Conservation (phyloP, 2,113 vertebrate genomes). For the Sturnus vulgaris region DNA sequence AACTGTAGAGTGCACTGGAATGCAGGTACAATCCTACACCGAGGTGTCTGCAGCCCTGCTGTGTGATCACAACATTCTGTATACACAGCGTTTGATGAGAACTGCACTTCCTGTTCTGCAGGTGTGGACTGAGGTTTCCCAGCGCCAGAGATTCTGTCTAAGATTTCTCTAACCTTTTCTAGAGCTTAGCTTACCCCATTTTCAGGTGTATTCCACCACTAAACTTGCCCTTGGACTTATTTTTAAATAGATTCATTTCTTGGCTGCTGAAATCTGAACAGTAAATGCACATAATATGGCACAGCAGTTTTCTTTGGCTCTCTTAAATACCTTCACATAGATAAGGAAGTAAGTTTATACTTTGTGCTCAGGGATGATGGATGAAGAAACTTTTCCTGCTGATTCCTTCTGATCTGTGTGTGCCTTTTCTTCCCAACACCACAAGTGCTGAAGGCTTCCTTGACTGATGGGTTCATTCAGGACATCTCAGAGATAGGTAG, state of each 20-base stretch:
- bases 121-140: background rate
- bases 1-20: background rate
- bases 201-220: background rate
- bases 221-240: background rate
- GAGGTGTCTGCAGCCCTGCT: background rate
- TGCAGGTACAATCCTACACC: background rate
- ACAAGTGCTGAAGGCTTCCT: background rate
- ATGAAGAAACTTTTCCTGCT: background rate
- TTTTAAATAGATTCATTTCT: background rate
- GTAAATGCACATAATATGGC: background rate
- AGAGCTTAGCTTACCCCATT: background rate
- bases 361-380: background rate
- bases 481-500: background rate
- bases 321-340: background rate
- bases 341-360: background rate
- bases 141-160: background rate
- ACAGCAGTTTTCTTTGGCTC: background rate
- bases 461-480: slow-evolving; percentile 11
- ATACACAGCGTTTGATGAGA: accelerated
- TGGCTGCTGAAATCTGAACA: background rate
- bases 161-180: background rate
- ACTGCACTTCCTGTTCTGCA: background rate
- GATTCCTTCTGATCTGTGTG: background rate
- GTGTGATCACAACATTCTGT: background rate
- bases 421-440: background rate